phyloP scores from a whole-genome alignment of 1,140 invertebrate genomes.

The Plutomurus gul region DNA sequence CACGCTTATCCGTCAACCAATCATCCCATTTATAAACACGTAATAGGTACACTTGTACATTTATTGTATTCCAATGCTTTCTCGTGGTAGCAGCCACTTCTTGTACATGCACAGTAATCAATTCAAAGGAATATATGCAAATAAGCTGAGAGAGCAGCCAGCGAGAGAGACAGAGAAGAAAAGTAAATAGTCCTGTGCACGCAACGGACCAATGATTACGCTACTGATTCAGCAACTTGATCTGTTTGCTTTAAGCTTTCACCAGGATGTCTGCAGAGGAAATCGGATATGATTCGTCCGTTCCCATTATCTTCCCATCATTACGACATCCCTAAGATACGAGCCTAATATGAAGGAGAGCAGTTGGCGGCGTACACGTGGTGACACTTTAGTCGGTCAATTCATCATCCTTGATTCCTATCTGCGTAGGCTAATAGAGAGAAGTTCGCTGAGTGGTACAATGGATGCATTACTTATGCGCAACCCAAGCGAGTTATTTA shows the following conservation, averaged over 20 bases:
- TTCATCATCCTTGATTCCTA: neutral
- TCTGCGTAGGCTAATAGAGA: neutral
- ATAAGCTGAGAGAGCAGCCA: neutral
- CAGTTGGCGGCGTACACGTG: neutral
- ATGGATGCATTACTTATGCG: neutral
- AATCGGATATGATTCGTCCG: neutral
- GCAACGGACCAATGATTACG: neutral
- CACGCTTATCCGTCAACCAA: too few species aligned
- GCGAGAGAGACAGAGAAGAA: neutral
- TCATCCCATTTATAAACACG: too few species aligned
- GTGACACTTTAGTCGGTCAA: neutral
- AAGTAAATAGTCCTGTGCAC: neutral
- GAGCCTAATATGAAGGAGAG: neutral
- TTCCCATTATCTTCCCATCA: neutral
- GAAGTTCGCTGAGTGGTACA: neutral
- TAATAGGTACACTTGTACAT: too few species aligned
- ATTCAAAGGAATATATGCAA: too few species aligned
- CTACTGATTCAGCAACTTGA: neutral
- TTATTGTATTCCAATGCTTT: too few species aligned
- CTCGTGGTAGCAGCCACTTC: too few species aligned
- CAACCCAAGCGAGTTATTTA: neutral
- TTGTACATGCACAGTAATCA: too few species aligned
- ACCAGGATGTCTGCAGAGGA: neutral
- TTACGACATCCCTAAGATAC: neutral
- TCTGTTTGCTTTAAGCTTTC: neutral